phyloP scores from a whole-genome alignment of 2,888 invertebrate genomes.

The Dasypogon diadema region DNA sequence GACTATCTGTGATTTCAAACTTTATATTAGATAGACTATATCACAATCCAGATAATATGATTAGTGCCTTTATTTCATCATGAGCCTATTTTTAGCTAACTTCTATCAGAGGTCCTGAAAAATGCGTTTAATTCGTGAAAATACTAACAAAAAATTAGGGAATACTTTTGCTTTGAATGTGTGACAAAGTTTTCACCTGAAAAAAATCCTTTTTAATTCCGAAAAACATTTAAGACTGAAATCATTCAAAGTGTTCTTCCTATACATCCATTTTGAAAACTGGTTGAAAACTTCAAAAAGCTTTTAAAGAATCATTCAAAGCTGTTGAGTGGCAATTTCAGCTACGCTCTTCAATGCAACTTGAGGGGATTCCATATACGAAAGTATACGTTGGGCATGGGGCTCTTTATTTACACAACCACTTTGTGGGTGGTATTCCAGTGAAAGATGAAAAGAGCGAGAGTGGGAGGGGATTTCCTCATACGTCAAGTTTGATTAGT shows the following conservation, averaged over 20 bases:
- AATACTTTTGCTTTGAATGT: too few relatives aligned
- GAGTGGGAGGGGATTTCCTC: background rate
- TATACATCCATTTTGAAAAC: slow-evolving; percentile 43
- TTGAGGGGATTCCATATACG: slow-evolving; percentile 17
- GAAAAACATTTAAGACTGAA: background rate
- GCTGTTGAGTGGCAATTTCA: slow-evolving; percentile 51
- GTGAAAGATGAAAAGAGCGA: background rate
- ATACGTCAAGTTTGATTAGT: slow-evolving; percentile 50
- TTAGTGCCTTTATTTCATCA: too few relatives aligned
- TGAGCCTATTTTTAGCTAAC: too few relatives aligned
- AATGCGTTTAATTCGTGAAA: too few relatives aligned
- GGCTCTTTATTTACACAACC: slow-evolving; percentile 23
- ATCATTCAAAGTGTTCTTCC: background rate
- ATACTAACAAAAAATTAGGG: too few relatives aligned
- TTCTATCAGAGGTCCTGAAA: too few relatives aligned
- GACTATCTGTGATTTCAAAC: too few relatives aligned
- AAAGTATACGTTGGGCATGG: background rate
- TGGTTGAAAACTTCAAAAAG: slow-evolving; percentile 52
- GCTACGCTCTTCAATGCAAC: slow-evolving; percentile 39
- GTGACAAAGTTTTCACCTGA: too few relatives aligned
- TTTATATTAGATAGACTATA: too few relatives aligned
- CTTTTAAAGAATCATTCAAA: slow-evolving; percentile 52
- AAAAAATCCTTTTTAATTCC: too few relatives aligned
- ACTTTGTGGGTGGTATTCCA: slow-evolving; percentile 4
- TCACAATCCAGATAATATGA: too few relatives aligned